These are phyloP conservation scores for Cheilosia variabilis DNA, from an alignment of 2,888 invertebrate genomes.

Conservation along the genomic window DNA sequence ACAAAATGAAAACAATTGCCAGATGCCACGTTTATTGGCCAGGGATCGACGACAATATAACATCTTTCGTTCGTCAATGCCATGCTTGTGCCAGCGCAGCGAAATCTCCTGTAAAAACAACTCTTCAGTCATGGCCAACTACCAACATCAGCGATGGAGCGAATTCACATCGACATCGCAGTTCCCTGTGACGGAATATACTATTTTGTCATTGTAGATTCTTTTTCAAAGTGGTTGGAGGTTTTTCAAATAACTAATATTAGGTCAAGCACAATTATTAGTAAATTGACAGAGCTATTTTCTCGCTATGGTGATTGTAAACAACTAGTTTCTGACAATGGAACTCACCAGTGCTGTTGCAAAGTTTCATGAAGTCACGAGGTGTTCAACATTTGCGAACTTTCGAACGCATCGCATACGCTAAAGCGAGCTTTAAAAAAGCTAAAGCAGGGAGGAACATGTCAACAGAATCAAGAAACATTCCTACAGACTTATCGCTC, in stretches of 20 bases:
- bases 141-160: constrained; percentile 72
- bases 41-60: constrained; percentile 75
- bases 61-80: constrained; percentile 1
- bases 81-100: constrained; percentile 1
- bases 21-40: constrained; percentile 77
- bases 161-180: too few relatives aligned
- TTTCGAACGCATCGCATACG: too few relatives aligned
- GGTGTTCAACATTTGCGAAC: constrained; percentile 76
- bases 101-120: not conserved
- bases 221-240: too few relatives aligned
- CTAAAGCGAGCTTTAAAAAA: constrained; percentile 54
- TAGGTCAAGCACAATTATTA: not conserved
- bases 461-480: constrained; percentile 34
- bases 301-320: constrained; percentile 22
- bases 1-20: constrained; percentile 19
- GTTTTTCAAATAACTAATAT: constrained; percentile 68
- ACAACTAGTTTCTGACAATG: constrained; percentile 76
- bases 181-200: too few relatives aligned
- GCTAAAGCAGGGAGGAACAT: constrained; percentile 31
- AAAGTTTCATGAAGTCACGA: constrained; percentile 73
- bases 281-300: not conserved
- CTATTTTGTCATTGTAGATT: too few relatives aligned
- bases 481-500: constrained; percentile 45
- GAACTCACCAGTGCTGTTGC: constrained; percentile 61
- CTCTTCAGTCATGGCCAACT: constrained; percentile 66